phyloP scores from a whole-genome alignment of 2,888 invertebrate species.

The Shargacucullia verbasci region DNA sequence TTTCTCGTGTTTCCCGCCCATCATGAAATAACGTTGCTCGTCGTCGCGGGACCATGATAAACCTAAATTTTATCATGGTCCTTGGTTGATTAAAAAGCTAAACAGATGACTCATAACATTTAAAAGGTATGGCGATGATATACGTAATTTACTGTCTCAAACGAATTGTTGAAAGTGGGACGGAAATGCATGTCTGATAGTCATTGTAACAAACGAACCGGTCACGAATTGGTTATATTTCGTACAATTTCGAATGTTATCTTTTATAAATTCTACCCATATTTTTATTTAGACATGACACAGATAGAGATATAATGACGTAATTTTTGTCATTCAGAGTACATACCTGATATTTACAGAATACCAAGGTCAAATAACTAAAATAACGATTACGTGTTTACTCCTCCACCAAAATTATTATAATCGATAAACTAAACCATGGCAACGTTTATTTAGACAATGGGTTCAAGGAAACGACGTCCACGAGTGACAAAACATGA shows the following conservation, averaged over 20 bases:
- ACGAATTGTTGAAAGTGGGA: conserved; percentile 31
- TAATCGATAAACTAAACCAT: conserved; percentile 24
- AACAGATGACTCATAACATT: conserved; percentile 19
- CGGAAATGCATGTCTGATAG: conserved; percentile 35
- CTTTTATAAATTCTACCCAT: conserved; percentile 2
- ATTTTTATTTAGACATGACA: conserved; percentile 67
- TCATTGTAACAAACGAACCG: conserved; percentile 10
- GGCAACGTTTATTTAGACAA: conserved; percentile 3
- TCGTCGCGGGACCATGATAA: conserved; percentile 13
- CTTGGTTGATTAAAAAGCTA: conserved; percentile 31
- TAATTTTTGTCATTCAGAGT: conserved; percentile 35
- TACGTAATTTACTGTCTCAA: conserved; percentile 33
- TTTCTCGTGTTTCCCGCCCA: conserved; percentile 30
- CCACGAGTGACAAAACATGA: too few relatives aligned
- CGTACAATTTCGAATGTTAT: conserved; percentile 11
- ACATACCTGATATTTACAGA: conserved; percentile 52
- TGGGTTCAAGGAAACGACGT: too few relatives aligned
- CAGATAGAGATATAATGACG: conserved; percentile 28
- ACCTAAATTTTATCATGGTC: too few relatives aligned
- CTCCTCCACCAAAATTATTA: conserved; percentile 29
- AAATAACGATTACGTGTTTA: conserved; percentile 61
- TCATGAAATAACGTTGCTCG: conserved; percentile 15
- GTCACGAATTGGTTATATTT: conserved; percentile 4
- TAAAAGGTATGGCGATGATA: conserved; percentile 16
- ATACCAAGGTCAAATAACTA: conserved; percentile 52